Base-by-base conservation (phyloP, 2,888 invertebrate species). In the Ornithoptera priamus region DNA sequence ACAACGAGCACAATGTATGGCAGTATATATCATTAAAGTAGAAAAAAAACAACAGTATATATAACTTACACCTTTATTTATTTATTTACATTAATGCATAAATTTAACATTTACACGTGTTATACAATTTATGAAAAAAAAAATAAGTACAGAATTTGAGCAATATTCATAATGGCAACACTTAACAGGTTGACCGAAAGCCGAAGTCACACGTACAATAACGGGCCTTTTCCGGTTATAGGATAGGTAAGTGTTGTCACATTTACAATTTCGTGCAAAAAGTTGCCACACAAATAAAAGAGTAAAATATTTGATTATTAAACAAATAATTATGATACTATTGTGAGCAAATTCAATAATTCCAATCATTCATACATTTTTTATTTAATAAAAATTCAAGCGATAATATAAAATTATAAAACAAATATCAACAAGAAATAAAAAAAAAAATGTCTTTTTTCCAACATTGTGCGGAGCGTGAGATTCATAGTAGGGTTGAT, bases 1-100 rank as follows among this genome's bases (percentile, higher is more conserved):
- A 30, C 30, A 3, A 30, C 3, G 10, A 10, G 15, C 10, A 8
- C 7, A 46, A 46, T 6, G 46, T 46, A 8, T 46, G 46, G 30
- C 30, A 46, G 46, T 8, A 46, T 15, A 46, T 15, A 46, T 46
- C 10, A 12, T 10, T 46, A 15, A 12, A 46, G 10, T 46, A 46
- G 1, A 79, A 81, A 74, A 77, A 81, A 83, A 80, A 72, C 66
- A 69, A 68, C 24, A 70, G 67, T 72, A 53, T 70, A 74, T 80
- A 83, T 83, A 85, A 82, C 89, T 90, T 89, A 90, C 89, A 90
- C 90, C 90, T 85, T 88, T 89, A 89, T 80, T 81, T 75, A 77
- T 87, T 86, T 88, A 80, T 80, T 80, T 80, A 80, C 80, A 80
- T 73, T 68, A 75, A 78, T 75, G 73, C 74, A 76, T 72, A 78